phyloP scores from a whole-genome alignment of 2,113 vertebrate species.

The Rutilus rutilus region DNA sequence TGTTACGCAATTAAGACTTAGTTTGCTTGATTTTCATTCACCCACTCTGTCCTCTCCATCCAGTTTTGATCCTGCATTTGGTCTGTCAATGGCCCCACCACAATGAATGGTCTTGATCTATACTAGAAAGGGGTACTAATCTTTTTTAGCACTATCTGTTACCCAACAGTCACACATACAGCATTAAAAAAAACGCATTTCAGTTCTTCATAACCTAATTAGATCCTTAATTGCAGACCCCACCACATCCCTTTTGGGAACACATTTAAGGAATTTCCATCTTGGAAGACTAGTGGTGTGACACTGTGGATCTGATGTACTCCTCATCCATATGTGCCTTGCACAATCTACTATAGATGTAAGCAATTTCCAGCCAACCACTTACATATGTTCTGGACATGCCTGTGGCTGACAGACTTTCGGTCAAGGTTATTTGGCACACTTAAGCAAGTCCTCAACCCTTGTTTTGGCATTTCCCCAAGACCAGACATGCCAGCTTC shows the following conservation, averaged over 20 bases:
- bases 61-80: not conserved
- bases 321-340: not conserved
- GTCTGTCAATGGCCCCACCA: not conserved
- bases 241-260: not conserved
- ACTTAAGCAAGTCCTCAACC: not conserved
- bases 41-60: not conserved
- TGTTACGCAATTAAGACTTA: not conserved
- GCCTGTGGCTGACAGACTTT: conserved; percentile 1
- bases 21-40: not conserved
- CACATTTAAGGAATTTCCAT: not conserved
- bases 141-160: not conserved
- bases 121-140: not conserved
- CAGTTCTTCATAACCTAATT: not conserved
- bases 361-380: not conserved
- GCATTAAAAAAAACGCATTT: not conserved
- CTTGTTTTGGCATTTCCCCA: not conserved
- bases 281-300: not conserved
- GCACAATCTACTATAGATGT: not conserved
- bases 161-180: not conserved
- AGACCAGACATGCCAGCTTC: not conserved
- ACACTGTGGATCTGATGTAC: not conserved
- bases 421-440: not conserved
- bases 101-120: not conserved
- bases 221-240: not conserved
- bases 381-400: not conserved